Conservation (phyloP, 64 coral and sea anemone species). For the Actinia tenebrosa region DNA sequence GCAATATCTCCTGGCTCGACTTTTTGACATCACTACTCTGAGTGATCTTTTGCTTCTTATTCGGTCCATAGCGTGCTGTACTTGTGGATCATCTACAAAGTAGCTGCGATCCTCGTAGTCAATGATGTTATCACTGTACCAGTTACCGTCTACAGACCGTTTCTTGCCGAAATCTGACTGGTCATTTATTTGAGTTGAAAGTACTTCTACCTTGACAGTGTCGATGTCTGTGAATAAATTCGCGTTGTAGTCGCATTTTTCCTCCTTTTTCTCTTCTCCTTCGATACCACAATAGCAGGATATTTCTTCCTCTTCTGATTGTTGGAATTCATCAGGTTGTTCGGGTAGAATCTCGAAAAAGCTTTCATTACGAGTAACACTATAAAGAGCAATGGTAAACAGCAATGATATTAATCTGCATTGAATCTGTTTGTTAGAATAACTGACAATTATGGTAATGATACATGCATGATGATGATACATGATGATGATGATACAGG, state of each 20-base stretch:
- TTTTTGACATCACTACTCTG: background rate
- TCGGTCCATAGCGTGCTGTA: background rate
- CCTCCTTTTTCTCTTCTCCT: background rate
- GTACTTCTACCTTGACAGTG: too few relatives aligned
- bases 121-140: constrained; percentile 31
- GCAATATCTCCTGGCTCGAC: constrained; percentile 10
- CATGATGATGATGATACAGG: too few relatives aligned
- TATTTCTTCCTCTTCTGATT: background rate
- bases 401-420: background rate
- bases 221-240: background rate
- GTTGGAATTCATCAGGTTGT: background rate
- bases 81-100: background rate
- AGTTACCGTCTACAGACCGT: too few relatives aligned
- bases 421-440: background rate
- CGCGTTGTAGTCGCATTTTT: background rate
- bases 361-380: background rate
- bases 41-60: background rate
- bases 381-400: background rate
- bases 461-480: too few relatives aligned
- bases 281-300: background rate
- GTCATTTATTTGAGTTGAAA: too few relatives aligned
- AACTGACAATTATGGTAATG: too few relatives aligned
- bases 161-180: too few relatives aligned
- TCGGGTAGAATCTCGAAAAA: background rate
- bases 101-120: constrained; percentile 15